Evolutionary conservation across 2,888 invertebrate genomes (phyloP), one percentile per base, ranked within the genome.

Genomic region (Vannuccia rotundouncinata): DNA sequence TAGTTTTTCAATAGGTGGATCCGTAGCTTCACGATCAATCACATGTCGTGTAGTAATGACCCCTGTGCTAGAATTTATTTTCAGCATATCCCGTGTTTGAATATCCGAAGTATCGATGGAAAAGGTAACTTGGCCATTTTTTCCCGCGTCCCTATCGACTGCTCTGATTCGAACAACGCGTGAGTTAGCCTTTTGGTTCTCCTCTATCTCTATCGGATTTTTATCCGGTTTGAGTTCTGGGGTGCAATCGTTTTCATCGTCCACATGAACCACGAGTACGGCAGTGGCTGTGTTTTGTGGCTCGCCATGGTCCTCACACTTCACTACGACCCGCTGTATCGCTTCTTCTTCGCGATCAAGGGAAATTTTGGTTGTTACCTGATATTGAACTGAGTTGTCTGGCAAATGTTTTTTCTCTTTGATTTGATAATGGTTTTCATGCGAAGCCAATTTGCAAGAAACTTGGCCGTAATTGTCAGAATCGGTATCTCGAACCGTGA

Each of bases 11-110:
- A 66, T 29, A 2, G 77, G 77, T 29, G n/a, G 29, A 27, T 77
- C 60, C n/a, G n/a, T n/a, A 2, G 25, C 31, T 66, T 77, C 77
- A n/a, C 77, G 29, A 66, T 77, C 77, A 27, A 77, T 1, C 17
- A 25, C 27, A 5, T 77, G 31, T 25, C 60, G 31, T 1, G 77
- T 77, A 1, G 22, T 25, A 27, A 77, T 77, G n/a, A 22, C 22
- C 0, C 77, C 77, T 10, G 28, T 66, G 59, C 22, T n/a, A 5
- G 77, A 0, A 13, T 59, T 5, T 22, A 77, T 29, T 2, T 22
- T 1, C 1, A 77, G 30, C 1, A 66, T 25, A 1, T 77, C 59
- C 0, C 27, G 29, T n/a, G 77, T 45, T 1, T 77, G 25, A 22
- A 31, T 1, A 1, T 25, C 27, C 0, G 77, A 77, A n/a, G n/a